phyloP scores from a whole-genome alignment of 2,888 invertebrate genomes.

The Dioctria linearis region DNA sequence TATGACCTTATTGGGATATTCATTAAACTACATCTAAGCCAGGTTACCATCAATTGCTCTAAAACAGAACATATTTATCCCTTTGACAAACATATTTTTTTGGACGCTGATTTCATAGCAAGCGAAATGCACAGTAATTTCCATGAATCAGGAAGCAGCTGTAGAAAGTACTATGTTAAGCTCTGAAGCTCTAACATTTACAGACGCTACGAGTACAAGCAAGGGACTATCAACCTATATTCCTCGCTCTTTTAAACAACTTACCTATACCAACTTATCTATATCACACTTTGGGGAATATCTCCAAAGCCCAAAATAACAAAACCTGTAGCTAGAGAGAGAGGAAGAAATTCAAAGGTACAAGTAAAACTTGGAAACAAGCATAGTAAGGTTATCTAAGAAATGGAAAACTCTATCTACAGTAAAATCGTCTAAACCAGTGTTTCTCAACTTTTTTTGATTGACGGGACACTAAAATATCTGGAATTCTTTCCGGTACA shows the following conservation, averaged over 20 bases:
- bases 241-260: neutral
- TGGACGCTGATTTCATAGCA: slow-evolving; percentile 57
- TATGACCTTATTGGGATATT: too few relatives aligned
- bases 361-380: neutral
- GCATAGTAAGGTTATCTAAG: neutral
- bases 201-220: neutral
- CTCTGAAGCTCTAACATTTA: neutral
- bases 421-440: neutral
- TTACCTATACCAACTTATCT: too few relatives aligned
- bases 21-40: too few relatives aligned
- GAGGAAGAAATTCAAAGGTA: slow-evolving; percentile 14
- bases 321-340: neutral
- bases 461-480: too few relatives aligned
- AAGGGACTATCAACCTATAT: neutral
- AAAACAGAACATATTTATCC: too few relatives aligned
- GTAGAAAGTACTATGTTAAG: neutral
- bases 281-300: neutral
- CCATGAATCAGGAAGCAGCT: neutral
- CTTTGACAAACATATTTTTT: neutral
- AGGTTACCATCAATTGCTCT: too few relatives aligned
- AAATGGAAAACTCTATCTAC: neutral
- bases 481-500: too few relatives aligned
- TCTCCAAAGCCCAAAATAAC: neutral
- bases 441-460: too few relatives aligned
- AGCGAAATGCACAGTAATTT: neutral